These are phyloP conservation scores for Planiliza haematocheilus DNA, from an alignment of 2,113 vertebrate genomes.

Conservation along the genomic window DNA sequence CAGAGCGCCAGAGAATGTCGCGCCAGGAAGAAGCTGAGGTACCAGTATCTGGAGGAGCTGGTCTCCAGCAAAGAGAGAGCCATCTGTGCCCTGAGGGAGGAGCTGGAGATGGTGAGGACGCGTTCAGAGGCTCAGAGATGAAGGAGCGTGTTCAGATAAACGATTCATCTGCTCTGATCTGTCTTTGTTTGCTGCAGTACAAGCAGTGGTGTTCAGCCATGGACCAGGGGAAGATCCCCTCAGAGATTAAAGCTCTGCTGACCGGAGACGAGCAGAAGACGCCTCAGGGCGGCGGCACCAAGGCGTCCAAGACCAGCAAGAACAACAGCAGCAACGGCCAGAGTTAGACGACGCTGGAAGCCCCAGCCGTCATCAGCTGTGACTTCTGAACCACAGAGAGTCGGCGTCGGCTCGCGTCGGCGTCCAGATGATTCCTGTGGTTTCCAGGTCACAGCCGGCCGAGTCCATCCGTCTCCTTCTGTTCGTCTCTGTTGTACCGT, in stretches of 20 bases:
- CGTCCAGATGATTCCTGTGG: no score
- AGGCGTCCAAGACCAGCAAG: slow-evolving; percentile 85
- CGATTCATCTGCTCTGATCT: neutral
- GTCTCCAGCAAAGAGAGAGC: slow-evolving; percentile 96
- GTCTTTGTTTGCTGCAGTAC: slow-evolving; percentile 86
- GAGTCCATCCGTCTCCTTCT: no score
- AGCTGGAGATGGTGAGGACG: slow-evolving; percentile 90
- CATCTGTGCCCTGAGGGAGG: slow-evolving; percentile 96
- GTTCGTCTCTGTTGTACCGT: no score
- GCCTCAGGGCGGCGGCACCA: slow-evolving; percentile 84
- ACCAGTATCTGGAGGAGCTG: slow-evolving; percentile 97
- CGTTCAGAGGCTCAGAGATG: no score
- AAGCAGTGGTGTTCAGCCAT: slow-evolving; percentile 99
- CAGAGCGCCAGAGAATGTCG: slow-evolving; percentile 97
- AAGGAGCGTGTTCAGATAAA: no score
- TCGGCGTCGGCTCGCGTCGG: no score
- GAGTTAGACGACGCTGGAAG: slow-evolving; percentile 45
- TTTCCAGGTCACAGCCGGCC: no score
- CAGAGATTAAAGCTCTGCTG: slow-evolving; percentile 96
- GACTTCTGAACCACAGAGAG: neutral
- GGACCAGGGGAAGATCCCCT: slow-evolving; percentile 99
- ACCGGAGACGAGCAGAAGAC: slow-evolving; percentile 92
- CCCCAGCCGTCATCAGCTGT: neutral
- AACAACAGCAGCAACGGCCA: slow-evolving; percentile 83
- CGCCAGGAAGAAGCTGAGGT: slow-evolving; percentile 94